These are phyloP conservation scores for Dryoscopus gambensis DNA, from an alignment of 2,113 vertebrate species.

Conservation along the genomic window DNA sequence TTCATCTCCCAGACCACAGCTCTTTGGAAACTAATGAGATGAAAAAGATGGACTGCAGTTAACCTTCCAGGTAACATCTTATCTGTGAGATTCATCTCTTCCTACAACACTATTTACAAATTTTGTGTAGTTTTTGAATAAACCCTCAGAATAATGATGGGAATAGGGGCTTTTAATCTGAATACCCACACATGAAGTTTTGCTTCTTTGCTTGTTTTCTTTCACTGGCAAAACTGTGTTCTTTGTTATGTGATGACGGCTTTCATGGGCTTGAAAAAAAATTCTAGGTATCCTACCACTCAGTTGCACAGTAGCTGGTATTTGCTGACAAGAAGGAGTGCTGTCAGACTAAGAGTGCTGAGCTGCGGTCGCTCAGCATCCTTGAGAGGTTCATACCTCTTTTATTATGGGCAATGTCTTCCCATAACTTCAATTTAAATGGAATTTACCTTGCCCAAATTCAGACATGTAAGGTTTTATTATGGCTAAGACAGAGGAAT, in stretches of 20 bases:
- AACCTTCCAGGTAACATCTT: neutral
- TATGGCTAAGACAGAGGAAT: neutral
- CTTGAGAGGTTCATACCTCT: neutral
- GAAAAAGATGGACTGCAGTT: neutral
- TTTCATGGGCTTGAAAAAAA: neutral
- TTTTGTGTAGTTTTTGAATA: neutral
- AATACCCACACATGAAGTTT: neutral
- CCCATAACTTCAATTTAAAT: neutral
- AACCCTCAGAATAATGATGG: neutral
- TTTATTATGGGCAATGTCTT: neutral
- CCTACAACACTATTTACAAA: neutral
- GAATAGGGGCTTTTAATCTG: neutral
- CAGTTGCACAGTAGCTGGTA: neutral
- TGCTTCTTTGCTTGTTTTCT: neutral
- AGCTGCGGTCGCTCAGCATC: neutral
- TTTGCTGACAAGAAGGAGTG: neutral
- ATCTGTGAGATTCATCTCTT: neutral
- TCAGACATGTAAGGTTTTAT: neutral
- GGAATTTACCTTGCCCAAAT: neutral
- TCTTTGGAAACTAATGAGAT: neutral
- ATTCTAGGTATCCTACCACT: neutral
- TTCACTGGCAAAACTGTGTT: accelerated
- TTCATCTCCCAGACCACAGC: neutral
- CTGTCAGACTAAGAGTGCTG: neutral
- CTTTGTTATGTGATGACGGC: neutral